Conservation (phyloP, 2,113 vertebrate genomes). For the Nesogale talazaci region DNA sequence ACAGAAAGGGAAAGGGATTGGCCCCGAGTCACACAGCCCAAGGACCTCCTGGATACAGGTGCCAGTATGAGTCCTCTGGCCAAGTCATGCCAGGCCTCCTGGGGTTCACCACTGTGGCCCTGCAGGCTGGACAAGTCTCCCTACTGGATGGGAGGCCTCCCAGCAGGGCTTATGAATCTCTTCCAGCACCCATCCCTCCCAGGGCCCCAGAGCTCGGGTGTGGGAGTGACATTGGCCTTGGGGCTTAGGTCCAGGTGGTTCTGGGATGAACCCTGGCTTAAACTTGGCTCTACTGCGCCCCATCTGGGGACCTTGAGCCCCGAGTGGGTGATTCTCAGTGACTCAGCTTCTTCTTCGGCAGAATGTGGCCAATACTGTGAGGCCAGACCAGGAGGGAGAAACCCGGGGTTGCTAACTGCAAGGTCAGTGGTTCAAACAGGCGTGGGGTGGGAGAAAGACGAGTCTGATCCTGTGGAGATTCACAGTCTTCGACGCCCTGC, state of each 20-base stretch:
- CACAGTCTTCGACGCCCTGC: too few species aligned
- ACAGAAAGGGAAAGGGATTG: background rate
- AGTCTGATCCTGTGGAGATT: too few species aligned
- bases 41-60: fast-evolving
- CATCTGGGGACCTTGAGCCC: background rate
- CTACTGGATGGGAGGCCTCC: background rate
- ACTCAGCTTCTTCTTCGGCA: background rate
- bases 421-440: too few species aligned
- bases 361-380: background rate
- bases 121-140: background rate
- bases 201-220: background rate
- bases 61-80: background rate
- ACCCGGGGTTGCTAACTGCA: too few species aligned
- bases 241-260: background rate
- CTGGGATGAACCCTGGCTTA: background rate
- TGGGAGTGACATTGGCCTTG: background rate
- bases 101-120: fast-evolving
- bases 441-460: too few species aligned
- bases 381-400: too few species aligned
- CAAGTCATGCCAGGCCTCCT: fast-evolving
- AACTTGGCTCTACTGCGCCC: background rate
- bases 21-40: background rate
- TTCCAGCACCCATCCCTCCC: background rate
- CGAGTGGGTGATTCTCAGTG: fast-evolving
- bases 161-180: background rate